Evolutionary conservation across 2,888 invertebrate genomes (phyloP), one percentile per base, ranked within the genome.

Genomic region (Synergus umbraculus): DNA sequence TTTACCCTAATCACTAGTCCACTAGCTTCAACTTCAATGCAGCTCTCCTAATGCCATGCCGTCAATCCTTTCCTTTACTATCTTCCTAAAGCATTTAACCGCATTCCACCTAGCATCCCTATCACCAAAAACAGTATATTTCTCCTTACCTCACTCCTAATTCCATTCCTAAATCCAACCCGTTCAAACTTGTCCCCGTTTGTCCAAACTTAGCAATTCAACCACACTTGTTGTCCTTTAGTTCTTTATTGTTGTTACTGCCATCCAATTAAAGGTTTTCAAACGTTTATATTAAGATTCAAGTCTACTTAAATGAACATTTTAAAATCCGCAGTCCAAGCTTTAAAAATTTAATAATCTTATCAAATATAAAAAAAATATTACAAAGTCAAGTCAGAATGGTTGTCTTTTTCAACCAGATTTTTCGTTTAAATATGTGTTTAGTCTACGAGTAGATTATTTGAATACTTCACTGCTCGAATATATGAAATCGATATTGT

Each of bases 1-100:
- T 54, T 69, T 41, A 54, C 73, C 54, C 73, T 73, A 54, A 73
- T 73, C 73, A 54, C 69, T 73, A 73, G 73, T 73, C 54, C 73
- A 73, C 44, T 69, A 69, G 49, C 69, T 69, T 69, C 49, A 69
- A 69, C 73, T 54, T 41, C 37, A 54, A 73, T 73, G 49, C 54
- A n/a, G 37, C 22, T 67, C 54, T 73, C 73, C 54, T 37, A 54
- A 37, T 46, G 49, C 49, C 46, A 46, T 49, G 69, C 49, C 54
- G 73, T 54, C 73, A 73, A 73, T 54, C 73, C 73, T 73, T 73
- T 54, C 37, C 73, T 37, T 69, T 29, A 54, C 73, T 54, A 73
- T 73, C 73, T 73, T 73, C 54, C 73, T 73, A 73, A 73, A 41
- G 12, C 54, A 73, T 73, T 69, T 69, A 69, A 69, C 49, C 49